Percentiles rank a stretch among this genome's conserved stretches.
phyloP scores from a whole-genome alignment of 2,888 invertebrate genomes.

The Trissonchulus sp. region DNA sequence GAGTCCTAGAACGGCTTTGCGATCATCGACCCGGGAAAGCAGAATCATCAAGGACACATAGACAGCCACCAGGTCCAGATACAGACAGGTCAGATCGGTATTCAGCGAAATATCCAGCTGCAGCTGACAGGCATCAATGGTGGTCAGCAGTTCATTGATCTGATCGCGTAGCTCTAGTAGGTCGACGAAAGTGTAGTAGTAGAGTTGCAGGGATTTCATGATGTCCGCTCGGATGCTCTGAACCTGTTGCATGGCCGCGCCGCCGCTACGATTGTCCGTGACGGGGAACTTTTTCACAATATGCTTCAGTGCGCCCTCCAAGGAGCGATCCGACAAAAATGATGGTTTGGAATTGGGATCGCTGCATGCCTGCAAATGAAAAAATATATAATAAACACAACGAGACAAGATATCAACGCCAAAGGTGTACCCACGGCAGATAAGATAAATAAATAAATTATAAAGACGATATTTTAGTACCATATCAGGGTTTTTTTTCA shows the following conservation, averaged over 20 bases:
- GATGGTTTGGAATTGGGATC: slow-evolving; percentile 97
- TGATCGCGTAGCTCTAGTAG: slow-evolving; percentile 70
- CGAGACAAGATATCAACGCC: background rate
- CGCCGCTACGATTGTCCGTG: slow-evolving; percentile 77
- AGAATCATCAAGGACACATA: slow-evolving; percentile 94
- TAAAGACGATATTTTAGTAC: too few species aligned
- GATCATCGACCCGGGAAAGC: slow-evolving; percentile 92
- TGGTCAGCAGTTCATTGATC: slow-evolving; percentile 64
- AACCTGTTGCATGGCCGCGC: slow-evolving; percentile 59
- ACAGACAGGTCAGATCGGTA: slow-evolving; percentile 89
- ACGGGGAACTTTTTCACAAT: slow-evolving; percentile 91
- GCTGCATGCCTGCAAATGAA: slow-evolving; percentile 68
- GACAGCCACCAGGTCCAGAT: slow-evolving; percentile 85
- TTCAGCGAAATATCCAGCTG: slow-evolving; percentile 86
- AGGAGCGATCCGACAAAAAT: slow-evolving; percentile 90
- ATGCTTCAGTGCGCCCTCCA: slow-evolving; percentile 90
- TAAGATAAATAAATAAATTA: background rate
- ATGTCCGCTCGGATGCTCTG: slow-evolving; percentile 83
- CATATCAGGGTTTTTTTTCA: too few species aligned
- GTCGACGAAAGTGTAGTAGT: slow-evolving; percentile 98
- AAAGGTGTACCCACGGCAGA: background rate
- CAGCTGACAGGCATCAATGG: slow-evolving; percentile 92
- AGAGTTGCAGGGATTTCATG: slow-evolving; percentile 87
- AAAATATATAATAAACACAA: slow-evolving; percentile 33
- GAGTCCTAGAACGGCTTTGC: slow-evolving; percentile 89